Base-by-base conservation (phyloP, 2,113 vertebrate genomes). In the Trinectes maculatus region DNA sequence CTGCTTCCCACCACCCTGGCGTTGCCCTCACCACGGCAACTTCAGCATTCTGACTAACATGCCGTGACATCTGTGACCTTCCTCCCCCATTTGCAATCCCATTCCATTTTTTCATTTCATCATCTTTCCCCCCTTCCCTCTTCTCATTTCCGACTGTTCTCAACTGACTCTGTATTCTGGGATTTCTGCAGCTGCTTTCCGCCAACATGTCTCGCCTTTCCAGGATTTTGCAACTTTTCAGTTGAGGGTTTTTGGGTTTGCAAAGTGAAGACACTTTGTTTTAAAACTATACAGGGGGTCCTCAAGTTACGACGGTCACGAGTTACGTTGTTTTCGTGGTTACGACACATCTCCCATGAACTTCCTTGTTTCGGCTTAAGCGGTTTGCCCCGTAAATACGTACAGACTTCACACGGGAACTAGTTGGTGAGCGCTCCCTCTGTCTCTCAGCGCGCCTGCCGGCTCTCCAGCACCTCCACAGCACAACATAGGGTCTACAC, bases 11-110 rank as follows among this genome's bases (percentile, higher is more conserved):
- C 72, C 79, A 78, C 75, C 70, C 47, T 64, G 34, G 33, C 10
- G 13, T 63, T 81, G 49, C 66, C 62, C 71, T 73, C 80, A 85
- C 74, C 71, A 66, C 46, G 44, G 68, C 54, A 71, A 81, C 67
- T 31, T 82, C 46, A 49, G 56, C 68, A 54, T 82, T 83, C 29
- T 81, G 79, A 80, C 83, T 82, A 82, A 90, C 73, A 56, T 61
- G 85, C 72, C 60, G 24, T 61, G 87, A 85, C 90, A 85, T 79
- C 73, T 21, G 15, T 70, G 68, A 74, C 79, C 84, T 69, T 78
- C 67, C 68, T 46, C 58, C 71, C 55, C 66, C 52, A 62, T 81
- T 61, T 67, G 40, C 34, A 3, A 25, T 46, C 34, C 37, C 25
- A 16, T 61, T 46, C 54, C 28, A 56, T 70, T 64, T 65, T 48